Percentiles rank a stretch among this genome's conserved stretches.
phyloP scores from a whole-genome alignment of 2,797 vertebrate species.

The Chelmon rostratus region DNA sequence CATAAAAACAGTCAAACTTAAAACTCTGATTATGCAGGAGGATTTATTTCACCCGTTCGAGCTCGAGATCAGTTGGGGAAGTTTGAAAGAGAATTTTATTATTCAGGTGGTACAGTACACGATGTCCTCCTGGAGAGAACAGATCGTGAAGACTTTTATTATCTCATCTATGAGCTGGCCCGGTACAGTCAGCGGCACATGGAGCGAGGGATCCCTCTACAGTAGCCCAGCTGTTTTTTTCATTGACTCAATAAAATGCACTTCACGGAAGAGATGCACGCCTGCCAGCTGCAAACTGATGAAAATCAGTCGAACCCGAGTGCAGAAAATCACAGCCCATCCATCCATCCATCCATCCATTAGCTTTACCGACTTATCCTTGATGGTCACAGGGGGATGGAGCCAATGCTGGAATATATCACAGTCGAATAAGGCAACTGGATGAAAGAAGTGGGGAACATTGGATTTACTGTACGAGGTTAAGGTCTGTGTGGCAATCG shows the following conservation, averaged over 20 bases:
- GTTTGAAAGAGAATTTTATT: constrained; percentile 23
- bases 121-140: constrained; percentile 44
- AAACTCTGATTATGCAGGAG: constrained; percentile 1
- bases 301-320: constrained; percentile 6
- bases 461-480: neutral
- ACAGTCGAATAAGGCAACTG: neutral
- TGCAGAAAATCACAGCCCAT: constrained; percentile 2
- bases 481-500: neutral
- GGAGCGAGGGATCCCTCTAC: constrained; percentile 14
- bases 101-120: constrained; percentile 33
- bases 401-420: neutral
- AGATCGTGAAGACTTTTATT: constrained; percentile 17
- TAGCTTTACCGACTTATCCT: neutral
- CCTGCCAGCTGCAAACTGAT: constrained; percentile 11
- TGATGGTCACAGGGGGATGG: neutral
- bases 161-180: constrained; percentile 12
- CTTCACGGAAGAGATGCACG: neutral
- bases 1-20: neutral
- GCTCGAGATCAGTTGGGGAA: neutral
- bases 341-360: constrained; percentile 11
- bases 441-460: neutral
- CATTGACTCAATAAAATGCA: constrained; percentile 31
- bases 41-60: constrained; percentile 1
- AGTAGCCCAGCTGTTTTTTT: constrained; percentile 10
- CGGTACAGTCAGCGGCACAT: constrained; percentile 11